phyloP scores from a whole-genome alignment of 2,797 vertebrate species.

The Cephalopachus bancanus region DNA sequence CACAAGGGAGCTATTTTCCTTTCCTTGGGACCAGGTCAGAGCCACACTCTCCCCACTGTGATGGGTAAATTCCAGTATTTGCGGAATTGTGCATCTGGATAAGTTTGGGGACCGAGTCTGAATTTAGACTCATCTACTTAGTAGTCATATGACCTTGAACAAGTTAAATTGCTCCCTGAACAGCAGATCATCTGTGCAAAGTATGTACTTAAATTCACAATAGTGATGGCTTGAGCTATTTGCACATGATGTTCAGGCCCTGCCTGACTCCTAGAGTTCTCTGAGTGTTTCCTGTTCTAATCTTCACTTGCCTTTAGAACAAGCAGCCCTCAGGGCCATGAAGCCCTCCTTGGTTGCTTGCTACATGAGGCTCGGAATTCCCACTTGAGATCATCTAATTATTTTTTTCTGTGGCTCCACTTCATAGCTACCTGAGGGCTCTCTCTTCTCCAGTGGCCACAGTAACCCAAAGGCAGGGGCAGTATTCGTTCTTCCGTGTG shows the following conservation, averaged over 20 bases:
- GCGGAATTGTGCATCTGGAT: neutral
- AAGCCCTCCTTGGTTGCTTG: neutral
- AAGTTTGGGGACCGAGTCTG: neutral
- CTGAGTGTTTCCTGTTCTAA: accelerated
- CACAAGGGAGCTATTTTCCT: too few relatives aligned
- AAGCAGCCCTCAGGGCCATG: neutral
- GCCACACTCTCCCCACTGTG: accelerated
- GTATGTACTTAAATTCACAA: too few relatives aligned
- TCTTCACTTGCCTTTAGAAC: neutral
- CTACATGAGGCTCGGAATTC: neutral
- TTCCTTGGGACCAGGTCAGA: too few relatives aligned
- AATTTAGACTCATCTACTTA: too few relatives aligned
- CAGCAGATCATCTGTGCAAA: accelerated
- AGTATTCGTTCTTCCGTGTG: neutral
- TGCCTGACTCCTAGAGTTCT: neutral
- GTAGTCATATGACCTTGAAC: neutral
- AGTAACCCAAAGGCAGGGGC: neutral
- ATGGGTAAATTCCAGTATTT: accelerated
- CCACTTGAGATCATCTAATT: accelerated
- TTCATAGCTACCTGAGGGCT: neutral
- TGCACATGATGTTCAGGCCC: neutral
- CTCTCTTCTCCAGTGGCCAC: neutral
- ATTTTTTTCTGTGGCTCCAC: too few relatives aligned
- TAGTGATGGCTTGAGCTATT: neutral
- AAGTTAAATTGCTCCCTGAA: neutral